These are phyloP conservation scores for Myotis lucifugus DNA, from an alignment of 2,113 vertebrate species.

Conservation along the genomic window DNA sequence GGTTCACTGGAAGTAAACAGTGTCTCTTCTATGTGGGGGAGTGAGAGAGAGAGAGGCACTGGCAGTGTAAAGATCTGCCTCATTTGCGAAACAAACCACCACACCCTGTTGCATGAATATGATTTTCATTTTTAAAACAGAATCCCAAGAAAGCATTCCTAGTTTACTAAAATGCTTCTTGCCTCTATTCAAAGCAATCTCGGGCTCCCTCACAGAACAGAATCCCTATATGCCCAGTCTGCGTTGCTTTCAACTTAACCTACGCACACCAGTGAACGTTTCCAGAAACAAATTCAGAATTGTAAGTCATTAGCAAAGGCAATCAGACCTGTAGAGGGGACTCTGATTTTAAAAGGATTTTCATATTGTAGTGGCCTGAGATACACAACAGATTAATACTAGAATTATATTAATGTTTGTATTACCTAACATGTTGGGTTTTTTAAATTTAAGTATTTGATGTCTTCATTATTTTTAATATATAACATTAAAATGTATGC, in stretches of 20 bases:
- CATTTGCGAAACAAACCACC: constrained; percentile 32
- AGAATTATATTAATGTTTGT: background rate
- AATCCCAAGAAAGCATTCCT: background rate
- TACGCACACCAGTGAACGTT: background rate
- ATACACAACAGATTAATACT: background rate
- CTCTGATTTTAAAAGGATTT: constrained; percentile 11
- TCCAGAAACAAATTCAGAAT: background rate
- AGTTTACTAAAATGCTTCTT: background rate
- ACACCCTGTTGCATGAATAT: background rate
- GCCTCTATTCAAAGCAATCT: background rate
- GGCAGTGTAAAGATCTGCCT: background rate
- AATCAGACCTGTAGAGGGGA: background rate
- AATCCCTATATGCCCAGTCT: background rate
- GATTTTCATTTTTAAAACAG: constrained; percentile 46
- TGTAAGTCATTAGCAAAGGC: background rate
- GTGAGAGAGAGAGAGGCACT: too few species aligned
- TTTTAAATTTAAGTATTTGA: background rate
- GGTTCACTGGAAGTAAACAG: background rate
- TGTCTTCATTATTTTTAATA: background rate
- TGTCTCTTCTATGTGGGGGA: background rate
- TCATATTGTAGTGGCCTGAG: background rate
- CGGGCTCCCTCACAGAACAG: background rate
- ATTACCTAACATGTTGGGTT: background rate
- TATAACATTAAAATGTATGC: background rate
- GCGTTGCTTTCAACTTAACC: background rate